These are phyloP conservation scores for Magallana nippona DNA, from an alignment of 2,888 invertebrate species.

Conservation along the genomic window DNA sequence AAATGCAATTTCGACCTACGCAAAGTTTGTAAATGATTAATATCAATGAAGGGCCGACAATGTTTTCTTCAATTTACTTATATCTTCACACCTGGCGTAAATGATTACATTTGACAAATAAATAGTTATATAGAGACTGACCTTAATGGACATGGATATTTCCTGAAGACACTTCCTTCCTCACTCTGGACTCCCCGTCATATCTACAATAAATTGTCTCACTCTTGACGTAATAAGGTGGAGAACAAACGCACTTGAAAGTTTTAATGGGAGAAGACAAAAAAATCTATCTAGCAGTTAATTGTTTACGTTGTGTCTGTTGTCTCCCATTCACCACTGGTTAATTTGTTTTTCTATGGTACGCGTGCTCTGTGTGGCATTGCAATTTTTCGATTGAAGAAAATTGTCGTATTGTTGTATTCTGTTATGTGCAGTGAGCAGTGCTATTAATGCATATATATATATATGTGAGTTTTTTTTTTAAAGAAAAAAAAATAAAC, in stretches of 20 bases:
- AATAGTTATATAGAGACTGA: background rate
- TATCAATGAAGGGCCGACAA: too few species aligned
- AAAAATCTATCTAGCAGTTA: background rate
- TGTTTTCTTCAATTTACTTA: background rate
- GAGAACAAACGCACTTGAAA: background rate
- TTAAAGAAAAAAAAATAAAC: background rate
- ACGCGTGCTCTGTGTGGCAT: too few species aligned
- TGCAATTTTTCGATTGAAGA: too few species aligned
- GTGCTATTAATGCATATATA: too few species aligned
- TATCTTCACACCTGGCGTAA: background rate
- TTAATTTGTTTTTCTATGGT: too few species aligned
- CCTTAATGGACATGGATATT: slow-evolving; percentile 14
- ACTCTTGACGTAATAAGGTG: slow-evolving; percentile 1
- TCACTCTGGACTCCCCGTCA: background rate
- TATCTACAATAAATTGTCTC: slow-evolving; percentile 2
- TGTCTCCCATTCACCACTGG: background rate
- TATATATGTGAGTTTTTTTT: too few species aligned
- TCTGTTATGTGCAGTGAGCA: too few species aligned
- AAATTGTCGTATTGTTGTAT: too few species aligned
- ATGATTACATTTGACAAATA: background rate
- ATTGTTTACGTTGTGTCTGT: background rate
- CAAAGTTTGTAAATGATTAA: too few species aligned
- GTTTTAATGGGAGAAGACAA: too few species aligned
- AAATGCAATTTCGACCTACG: too few species aligned
- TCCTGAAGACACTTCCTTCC: slow-evolving; percentile 2